Base-by-base conservation (phyloP, 2,797 vertebrate species). In the Peromyscus aztecus region DNA sequence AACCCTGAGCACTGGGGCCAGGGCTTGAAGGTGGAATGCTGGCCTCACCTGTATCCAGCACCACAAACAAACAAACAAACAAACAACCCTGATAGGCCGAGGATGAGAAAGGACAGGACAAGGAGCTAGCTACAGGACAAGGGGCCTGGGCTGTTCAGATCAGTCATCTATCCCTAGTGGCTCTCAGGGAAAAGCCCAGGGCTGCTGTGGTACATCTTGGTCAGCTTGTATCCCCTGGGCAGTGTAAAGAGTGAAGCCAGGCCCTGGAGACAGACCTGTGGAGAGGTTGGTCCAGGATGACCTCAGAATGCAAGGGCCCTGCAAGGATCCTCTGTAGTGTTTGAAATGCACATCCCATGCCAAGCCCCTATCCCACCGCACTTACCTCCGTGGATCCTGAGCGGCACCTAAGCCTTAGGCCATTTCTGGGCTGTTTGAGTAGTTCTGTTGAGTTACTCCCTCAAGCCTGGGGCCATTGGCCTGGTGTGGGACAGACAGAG, bases 391-490 rank as follows among this genome's bases (percentile, higher is more conserved):
- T 6, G 17, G 21, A 43, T 77, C 46, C 43, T 29, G 2, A 2
- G 31, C 71, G 3, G 5, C 8, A 19, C 6, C 63, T 40, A 17
- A 7, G 14, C 27, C n/a, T 40, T 55, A 21, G 31, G 12, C 9
- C 8, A 10, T 5, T 12, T 81, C 7, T 4, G 37, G 1, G 0
- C 49, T 34, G 52, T 89, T 40, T 4, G 17, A 40, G 55, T 8
- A 9, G 59, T 34, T 92, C 2, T 34, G 16, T 2, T n/a, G 29
- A 21, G 9, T 3, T 6, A n/a, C 11, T 87, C 29, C 0, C 0
- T 23, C n/a, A 49, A n/a, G 55, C 6, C 52, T 46, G 31, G 43
- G 23, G 3, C 34, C 5, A 27, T 37, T n/a, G 23, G 43, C 63
- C 21, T 73, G 40, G 13, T 71, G 46, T 55, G 49, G 85, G 13